phyloP scores from a whole-genome alignment of 1,140 invertebrate species.

The Wiebesia pumilae region DNA sequence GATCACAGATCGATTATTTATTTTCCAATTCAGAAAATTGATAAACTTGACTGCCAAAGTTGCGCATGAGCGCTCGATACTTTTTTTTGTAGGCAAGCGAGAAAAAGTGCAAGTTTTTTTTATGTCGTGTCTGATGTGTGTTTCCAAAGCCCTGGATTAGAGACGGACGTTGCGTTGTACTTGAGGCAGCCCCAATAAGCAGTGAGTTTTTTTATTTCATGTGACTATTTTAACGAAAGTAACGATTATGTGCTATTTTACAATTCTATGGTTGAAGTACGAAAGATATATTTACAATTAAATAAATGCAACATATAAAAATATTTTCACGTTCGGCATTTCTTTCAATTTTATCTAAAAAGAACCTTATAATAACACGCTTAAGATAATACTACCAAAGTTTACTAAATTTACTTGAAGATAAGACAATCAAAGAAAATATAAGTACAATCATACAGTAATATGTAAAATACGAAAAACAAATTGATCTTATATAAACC shows the following conservation, averaged over 20 bases:
- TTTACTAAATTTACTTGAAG: too few species aligned
- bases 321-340: neutral
- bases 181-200: constrained; percentile 62
- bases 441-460: too few species aligned
- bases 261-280: constrained; percentile 43
- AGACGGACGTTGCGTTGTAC: constrained; percentile 61
- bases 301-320: neutral
- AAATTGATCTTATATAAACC: neutral
- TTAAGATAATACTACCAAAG: neutral
- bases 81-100: constrained; percentile 42
- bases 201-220: constrained; percentile 61
- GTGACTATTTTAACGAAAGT: constrained; percentile 30
- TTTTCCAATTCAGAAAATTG: neutral
- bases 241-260: constrained; percentile 10
- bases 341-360: neutral
- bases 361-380: neutral
- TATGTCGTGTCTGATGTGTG: constrained; percentile 68
- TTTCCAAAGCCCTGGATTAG: constrained; percentile 66
- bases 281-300: constrained; percentile 2
- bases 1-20: neutral
- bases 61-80: neutral
- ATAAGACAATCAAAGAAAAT: too few species aligned
- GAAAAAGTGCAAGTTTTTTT: constrained; percentile 49
- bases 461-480: neutral
- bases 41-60: neutral